Conservation (phyloP, 2,888 invertebrate genomes). For the Lithophane ornitopus region DNA sequence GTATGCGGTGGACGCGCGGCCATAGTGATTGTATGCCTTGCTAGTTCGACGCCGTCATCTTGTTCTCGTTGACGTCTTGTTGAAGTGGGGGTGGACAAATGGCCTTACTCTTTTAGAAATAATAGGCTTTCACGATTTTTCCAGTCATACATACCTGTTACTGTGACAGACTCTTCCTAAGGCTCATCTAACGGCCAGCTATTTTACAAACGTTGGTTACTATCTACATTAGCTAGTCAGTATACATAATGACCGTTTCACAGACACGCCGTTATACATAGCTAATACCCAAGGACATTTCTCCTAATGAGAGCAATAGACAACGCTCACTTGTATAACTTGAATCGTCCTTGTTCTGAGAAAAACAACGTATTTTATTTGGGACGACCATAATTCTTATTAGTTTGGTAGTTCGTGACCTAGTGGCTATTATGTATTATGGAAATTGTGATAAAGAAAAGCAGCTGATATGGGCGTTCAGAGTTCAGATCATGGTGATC, state of each 20-base stretch:
- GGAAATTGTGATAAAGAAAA: slow-evolving; percentile 19
- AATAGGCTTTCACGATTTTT: no score
- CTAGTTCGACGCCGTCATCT: no score
- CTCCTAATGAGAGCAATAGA: slow-evolving; percentile 33
- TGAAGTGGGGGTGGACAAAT: no score
- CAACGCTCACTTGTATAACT: slow-evolving; percentile 8
- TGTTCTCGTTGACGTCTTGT: no score
- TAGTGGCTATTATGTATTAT: slow-evolving; percentile 12
- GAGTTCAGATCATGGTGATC: background rate
- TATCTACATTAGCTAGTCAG: background rate
- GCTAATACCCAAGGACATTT: slow-evolving; percentile 5
- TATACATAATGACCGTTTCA: background rate
- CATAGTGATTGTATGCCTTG: no score
- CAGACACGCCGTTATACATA: slow-evolving; percentile 4
- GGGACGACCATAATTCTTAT: slow-evolving; percentile 16
- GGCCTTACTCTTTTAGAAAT: no score
- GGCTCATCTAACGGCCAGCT: no score
- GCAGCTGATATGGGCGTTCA: background rate
- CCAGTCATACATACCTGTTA: no score
- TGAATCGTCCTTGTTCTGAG: slow-evolving; percentile 9
- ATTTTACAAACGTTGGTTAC: background rate
- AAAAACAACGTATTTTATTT: slow-evolving; percentile 42
- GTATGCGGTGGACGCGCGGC: no score
- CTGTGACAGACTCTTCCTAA: no score
- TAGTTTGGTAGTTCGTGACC: slow-evolving; percentile 20